Evolutionary conservation across 2,888 invertebrate species (phyloP), one percentile per base, ranked within the genome.

Genomic region (Aleiodes testaceus): DNA sequence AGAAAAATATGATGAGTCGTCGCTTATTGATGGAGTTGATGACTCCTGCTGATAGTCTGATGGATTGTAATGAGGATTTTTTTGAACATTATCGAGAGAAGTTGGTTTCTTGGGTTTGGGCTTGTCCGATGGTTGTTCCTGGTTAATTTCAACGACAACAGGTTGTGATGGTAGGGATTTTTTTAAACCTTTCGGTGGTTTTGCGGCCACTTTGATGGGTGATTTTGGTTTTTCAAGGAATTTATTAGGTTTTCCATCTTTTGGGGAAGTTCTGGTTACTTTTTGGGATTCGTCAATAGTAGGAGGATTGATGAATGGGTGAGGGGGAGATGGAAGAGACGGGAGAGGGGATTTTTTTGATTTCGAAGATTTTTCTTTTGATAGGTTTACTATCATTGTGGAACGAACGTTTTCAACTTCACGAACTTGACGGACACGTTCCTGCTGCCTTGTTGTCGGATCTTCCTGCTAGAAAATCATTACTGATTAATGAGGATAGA

Each of bases 321-420:
- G 3, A 0, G 3, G 3, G 26, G 26, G 7, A 7, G 36, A 36
- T 36, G 36, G 36, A 11, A 6, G 11, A 1, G 36, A 6, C 7
- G 36, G 42, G 50, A 26, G 3, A 26, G 26, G 26, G 5, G 26
- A 26, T 26, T 26, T 26, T 72, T 69, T 69, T 42, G 12, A 63
- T 22, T 59, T 50, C 16, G 66, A 53, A 7, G 69, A 22, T 16
- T 44, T 7, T n/a, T 20, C 9, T 30, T 73, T 79, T 6, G 82
- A 78, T 64, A 85, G 76, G 52, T 83, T 81, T 1, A 86, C 79
- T n/a, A 89, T 79, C 83, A 89, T 82, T 7, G 84, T 77, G 5
- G 89, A 85, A 66, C 90, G 81, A 2, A 86, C 75, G 79, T 90
- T 88, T 82, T 90, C 90, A 14, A 88, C 78, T 70, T 89, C 88